Percentiles rank a stretch among this genome's conserved stretches.
Evolutionary conservation across 1,140 invertebrate species (phyloP).

Genomic region (Monomorium pharaonis): DNA sequence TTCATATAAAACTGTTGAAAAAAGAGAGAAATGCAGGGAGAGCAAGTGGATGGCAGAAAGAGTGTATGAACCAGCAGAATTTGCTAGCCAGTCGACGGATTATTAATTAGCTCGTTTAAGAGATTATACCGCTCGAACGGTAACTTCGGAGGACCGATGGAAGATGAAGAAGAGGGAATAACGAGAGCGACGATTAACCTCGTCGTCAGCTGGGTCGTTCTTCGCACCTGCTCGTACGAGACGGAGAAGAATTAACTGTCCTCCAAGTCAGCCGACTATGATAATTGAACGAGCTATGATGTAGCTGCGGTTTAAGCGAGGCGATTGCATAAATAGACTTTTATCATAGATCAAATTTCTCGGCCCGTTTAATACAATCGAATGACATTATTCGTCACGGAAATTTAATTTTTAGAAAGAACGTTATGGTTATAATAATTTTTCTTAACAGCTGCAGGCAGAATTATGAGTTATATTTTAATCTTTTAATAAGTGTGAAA

Average conservation of each 20-base stretch:
- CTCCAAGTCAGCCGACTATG: background rate
- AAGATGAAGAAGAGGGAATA: slow-evolving; percentile 45
- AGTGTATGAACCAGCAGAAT: slow-evolving; percentile 6
- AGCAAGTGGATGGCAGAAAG: background rate
- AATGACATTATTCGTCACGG: background rate
- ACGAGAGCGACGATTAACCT: slow-evolving; percentile 59
- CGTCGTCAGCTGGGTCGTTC: slow-evolving; percentile 65
- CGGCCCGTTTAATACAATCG: background rate
- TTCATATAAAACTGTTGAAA: background rate
- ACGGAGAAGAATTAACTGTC: slow-evolving; percentile 52
- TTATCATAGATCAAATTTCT: slow-evolving; percentile 1
- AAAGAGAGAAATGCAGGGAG: background rate
- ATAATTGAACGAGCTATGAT: slow-evolving; percentile 7
- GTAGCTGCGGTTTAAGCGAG: background rate
- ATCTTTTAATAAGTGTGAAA: background rate
- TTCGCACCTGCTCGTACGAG: slow-evolving; percentile 60
- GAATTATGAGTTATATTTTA: background rate
- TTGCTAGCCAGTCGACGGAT: background rate
- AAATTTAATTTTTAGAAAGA: background rate
- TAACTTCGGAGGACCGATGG: slow-evolving; percentile 42
- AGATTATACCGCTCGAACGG: slow-evolving; percentile 12
- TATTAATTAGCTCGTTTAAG: slow-evolving; percentile 36
- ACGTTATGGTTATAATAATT: background rate
- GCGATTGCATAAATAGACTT: background rate
- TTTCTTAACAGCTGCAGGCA: background rate